Percentiles rank a stretch among this genome's conserved stretches.
phyloP scores from a whole-genome alignment of 2,888 invertebrate species.

The Stenolophus ochropezus region DNA sequence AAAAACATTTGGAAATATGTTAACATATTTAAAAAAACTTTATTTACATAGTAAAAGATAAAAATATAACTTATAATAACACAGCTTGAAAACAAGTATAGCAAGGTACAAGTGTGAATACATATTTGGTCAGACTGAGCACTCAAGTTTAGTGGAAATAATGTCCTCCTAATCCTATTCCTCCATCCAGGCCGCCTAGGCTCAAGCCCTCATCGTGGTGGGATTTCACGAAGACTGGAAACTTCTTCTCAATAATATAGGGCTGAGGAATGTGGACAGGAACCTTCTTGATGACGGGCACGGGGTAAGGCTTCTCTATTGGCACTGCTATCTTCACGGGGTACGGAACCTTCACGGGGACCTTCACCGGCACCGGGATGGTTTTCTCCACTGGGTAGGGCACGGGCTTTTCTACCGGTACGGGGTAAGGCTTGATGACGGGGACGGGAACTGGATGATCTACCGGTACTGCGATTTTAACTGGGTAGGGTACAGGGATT shows the following conservation, averaged over 20 bases:
- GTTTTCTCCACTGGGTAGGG: slow-evolving; percentile 72
- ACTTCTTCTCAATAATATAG: slow-evolving; percentile 76
- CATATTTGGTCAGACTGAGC: slow-evolving; percentile 13
- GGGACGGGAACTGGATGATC: slow-evolving; percentile 77
- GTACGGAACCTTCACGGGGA: slow-evolving; percentile 52
- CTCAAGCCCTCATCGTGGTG: slow-evolving; percentile 65
- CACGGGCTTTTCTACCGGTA: slow-evolving; percentile 70
- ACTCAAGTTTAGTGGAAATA: slow-evolving; percentile 49
- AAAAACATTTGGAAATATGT: not conserved
- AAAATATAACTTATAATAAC: slow-evolving; percentile 50
- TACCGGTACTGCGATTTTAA: slow-evolving; percentile 70
- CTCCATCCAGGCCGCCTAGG: slow-evolving; percentile 50
- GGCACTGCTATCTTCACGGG: slow-evolving; percentile 67
- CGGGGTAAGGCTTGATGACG: slow-evolving; percentile 74
- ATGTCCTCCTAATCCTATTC: slow-evolving; percentile 43
- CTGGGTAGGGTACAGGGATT: slow-evolving; percentile 70
- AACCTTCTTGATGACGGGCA: slow-evolving; percentile 76
- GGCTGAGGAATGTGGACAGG: slow-evolving; percentile 74
- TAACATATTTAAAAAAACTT: slow-evolving; percentile 23
- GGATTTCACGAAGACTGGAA: slow-evolving; percentile 69
- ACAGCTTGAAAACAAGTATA: slow-evolving; percentile 20
- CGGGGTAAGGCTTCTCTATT: slow-evolving; percentile 76
- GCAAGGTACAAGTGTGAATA: slow-evolving; percentile 44
- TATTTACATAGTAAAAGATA: slow-evolving; percentile 50
- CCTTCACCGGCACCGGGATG: slow-evolving; percentile 70